These are phyloP conservation scores for Uromys caudimaculatus DNA, from an alignment of 2,797 vertebrate genomes.

Conservation along the genomic window DNA sequence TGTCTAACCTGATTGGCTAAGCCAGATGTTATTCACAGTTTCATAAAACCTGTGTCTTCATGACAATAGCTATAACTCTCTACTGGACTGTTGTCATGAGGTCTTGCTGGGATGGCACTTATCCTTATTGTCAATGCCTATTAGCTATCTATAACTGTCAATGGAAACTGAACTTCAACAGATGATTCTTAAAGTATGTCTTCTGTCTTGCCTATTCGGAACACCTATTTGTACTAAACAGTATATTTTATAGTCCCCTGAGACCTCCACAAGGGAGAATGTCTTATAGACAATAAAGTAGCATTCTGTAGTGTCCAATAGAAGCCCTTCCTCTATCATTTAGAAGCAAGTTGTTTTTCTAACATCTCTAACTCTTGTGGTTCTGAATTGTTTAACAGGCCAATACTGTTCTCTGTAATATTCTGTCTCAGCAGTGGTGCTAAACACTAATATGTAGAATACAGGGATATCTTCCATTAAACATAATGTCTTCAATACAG, in stretches of 20 bases:
- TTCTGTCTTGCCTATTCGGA: background rate
- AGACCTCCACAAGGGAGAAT: no score
- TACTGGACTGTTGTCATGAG: fast-evolving
- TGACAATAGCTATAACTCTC: background rate
- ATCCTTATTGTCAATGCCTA: background rate
- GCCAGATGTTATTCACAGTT: background rate
- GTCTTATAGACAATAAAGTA: background rate
- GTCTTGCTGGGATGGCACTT: background rate
- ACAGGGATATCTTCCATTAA: background rate
- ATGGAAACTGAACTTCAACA: background rate
- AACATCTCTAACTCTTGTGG: background rate
- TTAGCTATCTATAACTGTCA: background rate
- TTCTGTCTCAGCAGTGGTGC: background rate
- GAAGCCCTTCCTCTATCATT: background rate
- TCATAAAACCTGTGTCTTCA: background rate
- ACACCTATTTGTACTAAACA: background rate
- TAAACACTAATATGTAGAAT: background rate
- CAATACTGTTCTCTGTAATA: background rate
- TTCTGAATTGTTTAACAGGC: background rate
- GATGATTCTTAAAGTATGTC: background rate
- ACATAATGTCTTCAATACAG: background rate
- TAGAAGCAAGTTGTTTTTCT: background rate
- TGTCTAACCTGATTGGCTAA: background rate
- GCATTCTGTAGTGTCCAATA: background rate
- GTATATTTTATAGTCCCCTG: background rate